Base-by-base conservation (phyloP, 1,140 invertebrate genomes). In the Ceratosolen solmsi region DNA sequence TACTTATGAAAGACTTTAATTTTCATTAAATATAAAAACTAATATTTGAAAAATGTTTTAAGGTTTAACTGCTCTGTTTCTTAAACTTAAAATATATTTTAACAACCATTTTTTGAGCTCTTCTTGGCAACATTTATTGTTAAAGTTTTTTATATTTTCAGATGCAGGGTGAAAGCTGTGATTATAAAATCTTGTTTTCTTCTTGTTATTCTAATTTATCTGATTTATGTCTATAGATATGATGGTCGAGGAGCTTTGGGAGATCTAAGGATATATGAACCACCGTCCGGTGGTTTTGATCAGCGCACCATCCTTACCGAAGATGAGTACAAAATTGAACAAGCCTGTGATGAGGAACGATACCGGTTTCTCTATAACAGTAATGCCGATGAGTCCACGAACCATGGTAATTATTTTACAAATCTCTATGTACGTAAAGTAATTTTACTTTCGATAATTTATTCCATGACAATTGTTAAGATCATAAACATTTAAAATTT, bases 191-290 rank as follows among this genome's bases (percentile, higher is more conserved):
- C 54, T 56, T 73, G 8, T 56, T 46, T 78, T 63, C 20, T 72
- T 7, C 60, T 38, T 38, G 4, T 72, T 72, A 49, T 79, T 84
- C 77, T 90, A 90, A 91, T 82, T 85, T 8, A 27, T 80, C 56
- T 85, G 75, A 89, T 89, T 86, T 83, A 83, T 92, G 87, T 92
- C 90, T 90, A 83, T 93, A 99, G 98, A 93, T 99, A 99, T 93
- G 98, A 99, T 93, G 97, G 96, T 80, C 93, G 98, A 82, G 97
- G 97, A 72, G 95, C 97, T 70, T 93, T 98, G 81, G 95, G 94
- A 85, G 96, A 98, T 89, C 92, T 97, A 84, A 91, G 93, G 70
- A 90, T 92, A 11, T 94, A 94, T 88, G 96, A 97, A 89, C 94
- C 95, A 54, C 94, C 94, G 51, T 91, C 94, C 2, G 95, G 95